Conservation (phyloP, 2,113 vertebrate species). For the Bufo gargarizans region DNA sequence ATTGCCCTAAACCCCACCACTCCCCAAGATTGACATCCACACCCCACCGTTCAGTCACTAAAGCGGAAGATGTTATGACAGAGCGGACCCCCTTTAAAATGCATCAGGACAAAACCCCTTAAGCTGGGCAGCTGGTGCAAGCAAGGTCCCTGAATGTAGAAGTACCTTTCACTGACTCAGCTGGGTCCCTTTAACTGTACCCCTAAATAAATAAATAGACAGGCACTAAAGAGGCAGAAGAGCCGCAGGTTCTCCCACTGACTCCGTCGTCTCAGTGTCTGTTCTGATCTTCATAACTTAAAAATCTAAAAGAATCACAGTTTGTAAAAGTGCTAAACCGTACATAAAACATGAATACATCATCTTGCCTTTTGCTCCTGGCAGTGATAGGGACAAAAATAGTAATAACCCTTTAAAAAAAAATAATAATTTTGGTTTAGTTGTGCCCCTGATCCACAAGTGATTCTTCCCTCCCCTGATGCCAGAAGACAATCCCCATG, state of each 20-base stretch:
- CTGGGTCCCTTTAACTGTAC: conserved; percentile 20
- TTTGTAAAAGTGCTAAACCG: conserved; percentile 57
- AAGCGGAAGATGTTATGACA: not conserved
- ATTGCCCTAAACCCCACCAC: not conserved
- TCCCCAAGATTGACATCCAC: not conserved
- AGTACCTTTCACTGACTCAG: conserved; percentile 39
- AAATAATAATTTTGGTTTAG: conserved; percentile 44
- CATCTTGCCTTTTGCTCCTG: conserved; percentile 45
- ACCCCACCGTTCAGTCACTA: not conserved
- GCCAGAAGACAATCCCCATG: conserved; percentile 46
- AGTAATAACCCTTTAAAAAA: conserved; percentile 32
- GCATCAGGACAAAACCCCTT: conserved; percentile 23
- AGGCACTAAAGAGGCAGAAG: conserved; percentile 43
- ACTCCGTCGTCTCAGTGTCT: conserved; percentile 36
- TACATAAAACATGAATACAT: conserved; percentile 50
- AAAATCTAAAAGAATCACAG: conserved; percentile 55
- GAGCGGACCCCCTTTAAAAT: conserved; percentile 15
- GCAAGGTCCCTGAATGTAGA: conserved; percentile 38
- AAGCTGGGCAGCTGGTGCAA: not conserved
- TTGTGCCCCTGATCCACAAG: conserved; percentile 56
- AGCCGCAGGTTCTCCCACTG: conserved; percentile 2
- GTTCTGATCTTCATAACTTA: conserved; percentile 38
- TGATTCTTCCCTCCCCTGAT: conserved; percentile 47
- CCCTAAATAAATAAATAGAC: conserved; percentile 42
- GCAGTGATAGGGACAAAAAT: conserved; percentile 41